These are phyloP conservation scores for Chelonus formosanus DNA, from an alignment of 2,888 invertebrate species.

Conservation along the genomic window DNA sequence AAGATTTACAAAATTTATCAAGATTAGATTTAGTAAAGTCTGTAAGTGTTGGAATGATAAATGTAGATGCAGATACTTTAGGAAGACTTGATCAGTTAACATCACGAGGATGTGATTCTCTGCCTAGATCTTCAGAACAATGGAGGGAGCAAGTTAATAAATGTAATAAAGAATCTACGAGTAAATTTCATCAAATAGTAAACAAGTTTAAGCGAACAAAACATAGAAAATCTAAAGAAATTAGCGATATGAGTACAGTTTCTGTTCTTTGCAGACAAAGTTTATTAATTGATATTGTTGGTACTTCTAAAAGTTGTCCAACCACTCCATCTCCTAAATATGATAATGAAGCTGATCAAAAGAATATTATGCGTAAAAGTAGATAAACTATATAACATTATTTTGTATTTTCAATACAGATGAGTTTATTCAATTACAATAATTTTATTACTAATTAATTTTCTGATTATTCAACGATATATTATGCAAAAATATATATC, in stretches of 20 bases:
- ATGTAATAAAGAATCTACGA: constrained; percentile 32
- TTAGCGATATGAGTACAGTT: constrained; percentile 69
- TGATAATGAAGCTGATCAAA: constrained; percentile 21
- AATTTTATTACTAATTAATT: too few species aligned
- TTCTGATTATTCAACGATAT: too few species aligned
- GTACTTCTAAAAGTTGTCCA: constrained; percentile 43
- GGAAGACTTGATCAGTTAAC: constrained; percentile 64
- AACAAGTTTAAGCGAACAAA: constrained; percentile 71
- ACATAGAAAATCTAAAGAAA: constrained; percentile 64
- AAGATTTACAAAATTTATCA: constrained; percentile 11
- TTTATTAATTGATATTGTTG: constrained; percentile 71
- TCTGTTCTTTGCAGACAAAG: constrained; percentile 80
- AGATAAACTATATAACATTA: too few species aligned
- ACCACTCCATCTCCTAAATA: constrained; percentile 40
- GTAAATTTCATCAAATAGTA: constrained; percentile 64
- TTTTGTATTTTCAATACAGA: too few species aligned
- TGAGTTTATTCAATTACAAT: too few species aligned
- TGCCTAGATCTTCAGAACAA: constrained; percentile 63
- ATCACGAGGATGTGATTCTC: constrained; percentile 66
- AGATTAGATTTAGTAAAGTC: constrained; percentile 71
- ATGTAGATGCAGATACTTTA: constrained; percentile 72
- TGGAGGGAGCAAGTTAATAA: constrained; percentile 30
- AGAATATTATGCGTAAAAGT: too few species aligned
- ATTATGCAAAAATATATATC: too few species aligned
- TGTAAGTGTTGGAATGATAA: constrained; percentile 82